Percentiles rank a stretch among this genome's conserved stretches.
Conservation (phyloP, 2,888 invertebrate genomes). For the Troides helena region DNA sequence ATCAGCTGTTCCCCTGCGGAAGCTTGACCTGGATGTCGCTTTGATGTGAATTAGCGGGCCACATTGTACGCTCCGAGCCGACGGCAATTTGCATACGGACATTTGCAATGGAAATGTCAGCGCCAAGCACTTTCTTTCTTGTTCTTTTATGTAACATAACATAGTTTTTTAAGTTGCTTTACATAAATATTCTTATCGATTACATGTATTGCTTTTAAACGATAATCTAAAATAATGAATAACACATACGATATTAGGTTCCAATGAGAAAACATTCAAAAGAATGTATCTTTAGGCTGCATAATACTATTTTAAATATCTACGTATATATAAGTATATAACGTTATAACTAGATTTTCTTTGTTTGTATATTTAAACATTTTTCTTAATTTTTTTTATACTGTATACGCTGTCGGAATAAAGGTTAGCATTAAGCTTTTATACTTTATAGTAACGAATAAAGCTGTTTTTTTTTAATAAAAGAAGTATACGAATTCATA, state of each 20-base stretch:
- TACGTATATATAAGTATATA: too few relatives aligned
- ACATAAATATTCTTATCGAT: background rate
- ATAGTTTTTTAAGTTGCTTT: background rate
- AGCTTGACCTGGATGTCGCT: conserved; percentile 61
- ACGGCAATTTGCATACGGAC: conserved; percentile 42
- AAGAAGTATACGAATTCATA: too few relatives aligned
- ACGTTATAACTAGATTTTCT: too few relatives aligned
- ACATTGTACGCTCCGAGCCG: conserved; percentile 35
- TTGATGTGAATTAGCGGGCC: conserved; percentile 45
- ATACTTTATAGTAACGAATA: too few relatives aligned
- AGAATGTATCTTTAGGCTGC: background rate
- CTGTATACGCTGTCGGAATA: too few relatives aligned
- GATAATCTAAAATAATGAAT: background rate
- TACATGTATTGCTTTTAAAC: background rate
- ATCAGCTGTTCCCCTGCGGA: conserved; percentile 63
- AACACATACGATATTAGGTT: background rate
- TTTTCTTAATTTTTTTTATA: too few relatives aligned
- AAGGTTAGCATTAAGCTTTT: too few relatives aligned
- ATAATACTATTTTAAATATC: too few relatives aligned
- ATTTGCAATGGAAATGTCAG: conserved; percentile 29
- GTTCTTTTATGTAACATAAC: conserved; percentile 20
- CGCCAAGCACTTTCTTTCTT: conserved; percentile 35
- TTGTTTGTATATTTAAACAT: too few relatives aligned
- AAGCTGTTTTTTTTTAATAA: too few relatives aligned
- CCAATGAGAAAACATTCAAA: background rate